Conservation (phyloP, 2,797 vertebrate genomes). For the Eulemur albifrons region DNA sequence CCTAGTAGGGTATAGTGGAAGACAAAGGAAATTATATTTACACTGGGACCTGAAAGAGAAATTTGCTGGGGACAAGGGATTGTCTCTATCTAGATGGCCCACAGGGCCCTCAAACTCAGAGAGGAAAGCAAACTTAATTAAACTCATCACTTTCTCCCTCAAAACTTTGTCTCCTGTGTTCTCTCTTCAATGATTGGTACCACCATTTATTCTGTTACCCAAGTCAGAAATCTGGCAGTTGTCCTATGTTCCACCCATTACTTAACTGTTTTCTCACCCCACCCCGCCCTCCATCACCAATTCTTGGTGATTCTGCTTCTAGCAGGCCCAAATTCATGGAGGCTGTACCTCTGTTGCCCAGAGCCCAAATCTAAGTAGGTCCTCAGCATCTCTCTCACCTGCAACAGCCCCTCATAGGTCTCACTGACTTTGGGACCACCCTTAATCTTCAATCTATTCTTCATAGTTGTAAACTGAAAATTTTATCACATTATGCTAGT, state of each 20-base stretch:
- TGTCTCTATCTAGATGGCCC: neutral
- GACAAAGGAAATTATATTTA: constrained; percentile 1
- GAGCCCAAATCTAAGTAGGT: neutral
- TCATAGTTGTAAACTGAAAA: neutral
- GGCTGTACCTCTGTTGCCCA: neutral
- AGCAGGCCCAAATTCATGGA: neutral
- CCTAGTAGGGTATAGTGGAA: neutral
- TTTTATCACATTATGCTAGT: neutral
- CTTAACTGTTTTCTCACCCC: neutral
- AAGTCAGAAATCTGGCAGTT: neutral
- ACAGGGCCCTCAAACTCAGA: neutral
- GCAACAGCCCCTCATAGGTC: neutral
- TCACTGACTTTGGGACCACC: neutral
- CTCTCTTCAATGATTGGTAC: neutral
- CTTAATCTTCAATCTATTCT: neutral
- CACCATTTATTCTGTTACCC: neutral
- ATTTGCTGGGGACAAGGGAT: neutral
- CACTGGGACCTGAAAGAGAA: neutral
- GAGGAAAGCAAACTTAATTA: neutral
- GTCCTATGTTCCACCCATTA: neutral
- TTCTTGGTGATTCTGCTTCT: neutral
- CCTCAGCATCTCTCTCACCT: neutral
- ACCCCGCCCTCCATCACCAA: neutral
- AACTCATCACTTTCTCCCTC: neutral
- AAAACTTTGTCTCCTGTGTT: neutral